phyloP scores from a whole-genome alignment of 2,113 vertebrate species.

The Hypanus sabinus region DNA sequence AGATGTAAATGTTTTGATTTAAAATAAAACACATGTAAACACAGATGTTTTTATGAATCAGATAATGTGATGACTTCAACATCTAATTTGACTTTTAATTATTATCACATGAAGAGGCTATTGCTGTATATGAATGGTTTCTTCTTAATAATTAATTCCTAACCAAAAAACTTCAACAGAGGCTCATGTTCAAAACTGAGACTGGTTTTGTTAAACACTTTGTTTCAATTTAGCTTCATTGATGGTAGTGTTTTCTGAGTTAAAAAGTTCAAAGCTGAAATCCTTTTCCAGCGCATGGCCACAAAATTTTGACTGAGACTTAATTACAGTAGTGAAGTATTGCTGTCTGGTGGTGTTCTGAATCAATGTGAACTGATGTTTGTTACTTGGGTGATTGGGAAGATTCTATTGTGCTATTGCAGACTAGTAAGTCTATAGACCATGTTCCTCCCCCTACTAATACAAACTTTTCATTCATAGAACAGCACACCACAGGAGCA shows the following conservation, averaged over 20 bases:
- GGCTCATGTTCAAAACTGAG: neutral
- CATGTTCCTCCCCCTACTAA: neutral
- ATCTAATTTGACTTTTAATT: neutral
- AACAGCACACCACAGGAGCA: no score
- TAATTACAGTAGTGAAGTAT: neutral
- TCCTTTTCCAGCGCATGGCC: neutral
- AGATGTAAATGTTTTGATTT: neutral
- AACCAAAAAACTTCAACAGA: neutral
- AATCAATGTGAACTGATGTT: neutral
- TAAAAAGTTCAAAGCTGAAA: neutral
- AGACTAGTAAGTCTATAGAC: neutral
- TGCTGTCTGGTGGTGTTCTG: neutral
- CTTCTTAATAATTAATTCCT: neutral
- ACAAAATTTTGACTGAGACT: neutral
- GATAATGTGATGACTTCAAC: neutral
- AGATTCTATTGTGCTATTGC: neutral
- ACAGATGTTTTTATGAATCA: neutral
- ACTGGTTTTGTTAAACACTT: neutral
- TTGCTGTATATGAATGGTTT: neutral
- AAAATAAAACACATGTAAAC: neutral
- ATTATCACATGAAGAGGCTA: neutral
- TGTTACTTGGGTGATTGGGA: neutral
- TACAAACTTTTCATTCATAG: neutral
- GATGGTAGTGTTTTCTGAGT: neutral
- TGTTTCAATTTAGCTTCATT: neutral